phyloP scores from a whole-genome alignment of 2,113 vertebrate genomes.

The Scolopax mira region DNA sequence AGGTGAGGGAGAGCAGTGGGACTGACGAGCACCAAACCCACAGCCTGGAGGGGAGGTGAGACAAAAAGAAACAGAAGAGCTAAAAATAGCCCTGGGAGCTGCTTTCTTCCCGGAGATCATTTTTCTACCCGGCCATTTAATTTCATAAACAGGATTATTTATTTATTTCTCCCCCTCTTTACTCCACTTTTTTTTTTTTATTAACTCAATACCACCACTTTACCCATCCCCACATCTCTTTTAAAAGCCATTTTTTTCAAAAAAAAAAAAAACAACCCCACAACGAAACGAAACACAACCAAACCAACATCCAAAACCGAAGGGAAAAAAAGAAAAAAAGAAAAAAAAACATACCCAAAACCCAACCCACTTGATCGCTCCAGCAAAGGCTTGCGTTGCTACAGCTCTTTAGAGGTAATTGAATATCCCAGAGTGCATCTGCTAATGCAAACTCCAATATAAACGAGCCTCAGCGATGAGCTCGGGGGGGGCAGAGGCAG shows the following conservation, averaged over 20 bases:
- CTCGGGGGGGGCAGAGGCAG: background rate
- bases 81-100: constrained; percentile 34
- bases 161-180: background rate
- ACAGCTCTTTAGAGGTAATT: constrained; percentile 8
- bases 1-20: background rate
- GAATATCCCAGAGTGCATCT: constrained; percentile 25
- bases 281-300: too few relatives aligned
- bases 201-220: fast-evolving
- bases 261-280: background rate
- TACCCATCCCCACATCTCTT: background rate
- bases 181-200: too few relatives aligned
- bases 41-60: background rate
- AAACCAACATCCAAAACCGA: background rate
- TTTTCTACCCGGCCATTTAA: background rate
- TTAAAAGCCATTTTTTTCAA: background rate
- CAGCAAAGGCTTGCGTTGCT: background rate
- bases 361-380: background rate
- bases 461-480: background rate
- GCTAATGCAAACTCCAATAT: background rate
- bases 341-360: too few relatives aligned
- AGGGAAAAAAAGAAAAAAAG: background rate
- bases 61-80: constrained; percentile 5
- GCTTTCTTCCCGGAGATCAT: constrained; percentile 16
- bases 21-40: background rate
- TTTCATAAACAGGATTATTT: constrained; percentile 5